These are phyloP conservation scores for Heliothis virescens DNA, from an alignment of 1,140 invertebrate species.

Conservation along the genomic window DNA sequence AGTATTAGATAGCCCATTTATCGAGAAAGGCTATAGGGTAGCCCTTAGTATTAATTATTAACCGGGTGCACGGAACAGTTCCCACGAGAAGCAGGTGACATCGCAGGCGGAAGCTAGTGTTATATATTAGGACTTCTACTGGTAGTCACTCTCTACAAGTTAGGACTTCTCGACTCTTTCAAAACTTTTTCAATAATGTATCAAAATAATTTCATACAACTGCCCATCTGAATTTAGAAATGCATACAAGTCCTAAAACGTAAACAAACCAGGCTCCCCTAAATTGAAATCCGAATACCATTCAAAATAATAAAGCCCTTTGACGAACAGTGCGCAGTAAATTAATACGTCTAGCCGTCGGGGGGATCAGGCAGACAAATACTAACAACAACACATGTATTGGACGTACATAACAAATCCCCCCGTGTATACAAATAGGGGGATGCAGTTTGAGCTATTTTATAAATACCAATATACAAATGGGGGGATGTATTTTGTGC, in stretches of 20 bases:
- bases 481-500: too few relatives aligned
- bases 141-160: too few relatives aligned
- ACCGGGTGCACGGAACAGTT: too few relatives aligned
- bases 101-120: too few relatives aligned
- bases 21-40: too few relatives aligned
- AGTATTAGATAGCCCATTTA: too few relatives aligned
- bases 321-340: background rate
- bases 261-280: constrained; percentile 1
- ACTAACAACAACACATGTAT: background rate
- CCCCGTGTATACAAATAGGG: background rate
- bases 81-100: too few relatives aligned
- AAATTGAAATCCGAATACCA: background rate
- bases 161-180: too few relatives aligned
- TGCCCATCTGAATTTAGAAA: background rate
- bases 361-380: background rate
- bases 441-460: background rate
- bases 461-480: background rate
- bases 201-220: background rate
- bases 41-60: too few relatives aligned
- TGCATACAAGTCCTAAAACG: background rate
- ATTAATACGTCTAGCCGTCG: background rate
- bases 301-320: background rate
- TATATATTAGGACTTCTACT: too few relatives aligned
- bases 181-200: too few relatives aligned
- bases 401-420: background rate